Evolutionary conservation across 2,113 vertebrate species (phyloP).

Genomic region (Oreotrochilus melanogaster): DNA sequence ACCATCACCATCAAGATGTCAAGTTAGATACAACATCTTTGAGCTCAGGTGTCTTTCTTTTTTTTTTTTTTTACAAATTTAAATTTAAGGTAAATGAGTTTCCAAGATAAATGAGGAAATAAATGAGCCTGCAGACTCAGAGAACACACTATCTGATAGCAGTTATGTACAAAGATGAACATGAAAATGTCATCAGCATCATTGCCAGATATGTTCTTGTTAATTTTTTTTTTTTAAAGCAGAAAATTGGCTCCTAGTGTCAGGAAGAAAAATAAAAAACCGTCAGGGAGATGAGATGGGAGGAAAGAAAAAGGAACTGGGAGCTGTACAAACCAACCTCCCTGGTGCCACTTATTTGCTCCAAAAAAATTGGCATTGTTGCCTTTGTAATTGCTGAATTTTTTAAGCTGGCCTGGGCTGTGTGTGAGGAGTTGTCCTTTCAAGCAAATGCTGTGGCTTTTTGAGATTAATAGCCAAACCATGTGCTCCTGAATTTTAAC

Average conservation of each 20-base stretch:
- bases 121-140: neutral
- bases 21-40: neutral
- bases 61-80: neutral
- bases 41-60: neutral
- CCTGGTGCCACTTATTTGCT: neutral
- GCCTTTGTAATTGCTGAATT: neutral
- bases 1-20: neutral
- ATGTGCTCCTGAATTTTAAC: constrained; percentile 49
- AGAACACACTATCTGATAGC: neutral
- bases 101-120: neutral
- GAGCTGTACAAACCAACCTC: neutral
- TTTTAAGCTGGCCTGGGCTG: neutral
- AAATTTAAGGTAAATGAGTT: neutral
- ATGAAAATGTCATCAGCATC: neutral
- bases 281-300: neutral
- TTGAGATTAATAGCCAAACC: constrained; percentile 24
- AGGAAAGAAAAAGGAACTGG: neutral
- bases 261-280: neutral
- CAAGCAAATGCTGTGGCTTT: neutral
- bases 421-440: neutral
- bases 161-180: neutral
- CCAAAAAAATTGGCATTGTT: neutral
- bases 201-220: neutral
- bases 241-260: neutral
- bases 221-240: neutral